Evolutionary conservation across 1,140 invertebrate species (phyloP), one percentile per base, ranked within the genome.

Genomic region (Drosophila simulans): DNA sequence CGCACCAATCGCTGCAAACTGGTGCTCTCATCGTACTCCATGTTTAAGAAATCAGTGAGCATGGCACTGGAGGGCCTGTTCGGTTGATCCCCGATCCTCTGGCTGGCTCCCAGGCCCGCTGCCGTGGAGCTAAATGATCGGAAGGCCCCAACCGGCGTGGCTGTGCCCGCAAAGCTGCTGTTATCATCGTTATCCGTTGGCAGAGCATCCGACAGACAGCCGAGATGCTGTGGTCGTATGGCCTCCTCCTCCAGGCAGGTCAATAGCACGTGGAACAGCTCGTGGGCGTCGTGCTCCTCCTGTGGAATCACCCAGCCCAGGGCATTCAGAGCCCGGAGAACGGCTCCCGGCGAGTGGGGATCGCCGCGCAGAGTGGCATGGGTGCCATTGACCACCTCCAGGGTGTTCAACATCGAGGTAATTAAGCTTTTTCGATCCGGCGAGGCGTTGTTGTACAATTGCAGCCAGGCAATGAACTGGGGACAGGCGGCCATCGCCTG

Each of bases 251-350:
- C 97, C 17, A 98, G 93, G 31, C 97, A 97, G 27, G 96, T 95
- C 11, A 98, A 94, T 73, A 99, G 91, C 12, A 97, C 95, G 93
- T 98, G 97, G 66, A 98, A 96, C 48, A 98, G 91, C 92, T 99
- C 97, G 92, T 98, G 97, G 17, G 97, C 96, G 94, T 99, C 98
- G 93, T 98, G 97, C 93, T 99, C 97, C 73, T 97, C 97, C 69
- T 96, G 94, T 0, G 96, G 95, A 56, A 98, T 97, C 48, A 96
- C 95, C 97, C 97, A 98, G 12, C 96, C 95, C 8, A 96, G 93
- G 1, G 94, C 93, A 62, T 95, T 94, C 0, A 98, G 91, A 0
- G 96, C 95, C 66, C 95, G 94, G 63, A 98, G 94, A 4, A 98
- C 95, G 35, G 96, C 95, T 10, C 95, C 94, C 0, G 97, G 97